Percentiles rank a stretch among this genome's conserved stretches.
Conservation (phyloP, 2,113 vertebrate species). For the Orthonyx spaldingii region DNA sequence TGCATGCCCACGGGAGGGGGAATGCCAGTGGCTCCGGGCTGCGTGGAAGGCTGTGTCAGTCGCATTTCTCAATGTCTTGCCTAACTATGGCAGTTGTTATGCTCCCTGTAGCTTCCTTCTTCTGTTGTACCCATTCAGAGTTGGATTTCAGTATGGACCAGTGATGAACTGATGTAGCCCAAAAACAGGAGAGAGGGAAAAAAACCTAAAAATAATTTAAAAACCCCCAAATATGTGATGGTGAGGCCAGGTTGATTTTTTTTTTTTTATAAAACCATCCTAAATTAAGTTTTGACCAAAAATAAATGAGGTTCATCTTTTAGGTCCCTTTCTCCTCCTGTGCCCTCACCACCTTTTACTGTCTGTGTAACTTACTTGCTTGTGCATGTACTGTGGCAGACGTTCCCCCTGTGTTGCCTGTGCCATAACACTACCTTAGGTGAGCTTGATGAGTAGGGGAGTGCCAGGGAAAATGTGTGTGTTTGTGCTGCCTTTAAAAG, state of each 20-base stretch:
- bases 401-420: constrained; percentile 38
- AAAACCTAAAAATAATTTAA: too few relatives aligned
- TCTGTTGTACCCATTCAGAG: constrained; percentile 31
- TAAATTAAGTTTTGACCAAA: constrained; percentile 31
- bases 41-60: constrained; percentile 54
- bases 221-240: not conserved
- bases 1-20: constrained; percentile 67
- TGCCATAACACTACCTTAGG: constrained; percentile 18
- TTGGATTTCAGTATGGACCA: constrained; percentile 29
- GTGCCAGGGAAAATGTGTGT: not conserved
- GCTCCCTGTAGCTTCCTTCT: constrained; percentile 59
- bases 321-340: not conserved
- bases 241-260: constrained; percentile 59
- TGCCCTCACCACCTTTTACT: constrained; percentile 25
- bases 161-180: constrained; percentile 40
- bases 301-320: not conserved
- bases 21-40: constrained; percentile 41
- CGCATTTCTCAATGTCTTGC: constrained; percentile 57
- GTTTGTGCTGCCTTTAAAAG: constrained; percentile 2
- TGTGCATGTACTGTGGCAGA: constrained; percentile 69
- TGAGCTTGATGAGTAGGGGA: not conserved
- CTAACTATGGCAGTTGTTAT: constrained; percentile 58
- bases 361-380: constrained; percentile 62
- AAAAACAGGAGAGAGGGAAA: not conserved
- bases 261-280: not conserved